A percentile compares a stretch with the other conserved stretches of the same genome.
phyloP scores from a whole-genome alignment of 2,888 invertebrate genomes.

The Lordiphosa fenestrarum region DNA sequence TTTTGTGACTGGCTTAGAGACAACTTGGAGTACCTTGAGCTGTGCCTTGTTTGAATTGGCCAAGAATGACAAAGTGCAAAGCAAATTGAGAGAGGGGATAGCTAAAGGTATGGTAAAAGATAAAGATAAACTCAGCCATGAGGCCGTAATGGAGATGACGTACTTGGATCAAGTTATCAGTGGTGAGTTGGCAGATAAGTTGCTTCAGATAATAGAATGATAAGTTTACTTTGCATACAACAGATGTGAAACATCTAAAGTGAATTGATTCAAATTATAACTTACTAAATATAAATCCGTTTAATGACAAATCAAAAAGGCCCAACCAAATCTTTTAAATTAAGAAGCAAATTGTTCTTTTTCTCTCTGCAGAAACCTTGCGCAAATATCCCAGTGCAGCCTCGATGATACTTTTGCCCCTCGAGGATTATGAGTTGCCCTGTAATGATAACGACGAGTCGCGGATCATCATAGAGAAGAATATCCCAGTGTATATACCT shows the following conservation, averaged over 20 bases:
- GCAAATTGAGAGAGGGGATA: slow-evolving; percentile 80
- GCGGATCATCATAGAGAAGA: slow-evolving; percentile 70
- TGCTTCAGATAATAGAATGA: not conserved
- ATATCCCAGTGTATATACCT: slow-evolving; percentile 74
- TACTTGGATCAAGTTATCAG: slow-evolving; percentile 81
- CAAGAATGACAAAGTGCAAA: slow-evolving; percentile 80
- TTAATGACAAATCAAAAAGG: no score
- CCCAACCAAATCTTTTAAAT: not conserved
- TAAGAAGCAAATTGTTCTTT: no score
- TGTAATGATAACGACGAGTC: slow-evolving; percentile 33
- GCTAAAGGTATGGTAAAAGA: slow-evolving; percentile 74
- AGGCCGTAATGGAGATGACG: slow-evolving; percentile 80
- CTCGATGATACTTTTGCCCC: slow-evolving; percentile 73
- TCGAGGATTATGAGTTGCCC: slow-evolving; percentile 73
- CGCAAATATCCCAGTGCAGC: slow-evolving; percentile 80
- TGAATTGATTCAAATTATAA: no score
- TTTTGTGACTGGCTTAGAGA: slow-evolving; percentile 82
- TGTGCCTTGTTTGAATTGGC: slow-evolving; percentile 81
- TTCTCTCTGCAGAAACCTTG: slow-evolving; percentile 77
- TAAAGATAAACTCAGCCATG: slow-evolving; percentile 79
- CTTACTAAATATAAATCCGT: no score
- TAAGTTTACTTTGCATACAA: no score
- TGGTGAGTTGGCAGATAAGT: slow-evolving; percentile 69
- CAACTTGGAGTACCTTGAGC: slow-evolving; percentile 81
- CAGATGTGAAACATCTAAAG: no score